Base-by-base conservation (phyloP, 1,140 invertebrate species). In the Physella acuta region DNA sequence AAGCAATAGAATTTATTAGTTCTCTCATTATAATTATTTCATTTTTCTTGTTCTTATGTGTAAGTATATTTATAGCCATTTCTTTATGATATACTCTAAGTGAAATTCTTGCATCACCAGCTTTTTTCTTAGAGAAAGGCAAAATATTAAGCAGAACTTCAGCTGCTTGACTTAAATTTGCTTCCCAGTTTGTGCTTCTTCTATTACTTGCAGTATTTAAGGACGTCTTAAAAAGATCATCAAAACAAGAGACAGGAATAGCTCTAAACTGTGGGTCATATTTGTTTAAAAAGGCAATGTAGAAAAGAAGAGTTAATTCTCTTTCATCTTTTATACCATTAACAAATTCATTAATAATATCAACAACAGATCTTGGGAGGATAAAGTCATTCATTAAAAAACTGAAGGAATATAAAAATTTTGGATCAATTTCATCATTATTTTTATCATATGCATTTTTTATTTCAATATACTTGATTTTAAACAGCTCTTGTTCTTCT, bases 311-410 rank as follows among this genome's bases (percentile, higher is more conserved):
- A 51, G 20, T 70, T 44, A 36, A 31, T 61, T 77, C 76, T 62
- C 55, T 60, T 58, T n/a, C 30, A 24, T 68, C 63, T 34, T 33
- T 70, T 16, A 77, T 70, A 37, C 55, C 56, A 30, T 49, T 37
- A 1, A 71, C 31, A 68, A 77, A 70, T 62, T 66, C 66, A 49
- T 36, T 64, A n/a, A 77, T 72, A n/a, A 66, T 66, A 51, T 63
- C 65, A 31, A 63, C 51, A 36, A 77, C 74, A 49, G 70, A 75
- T 20, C 72, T 61, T 24, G 20, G 28, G 59, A 17, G 28, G 59
- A 72, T 71, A 55, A 77, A 77, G 49, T 71, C 71, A 67, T 73
- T 70, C 37, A 74, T 77, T 59, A 77, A 33, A n/a, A 77, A 75
- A 44, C 75, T 77, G 53, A 77, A 77, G 8, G 74, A 71, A 26